Conservation (phyloP, 92 coral and sea anemone species). For the Porites cylindrica region DNA sequence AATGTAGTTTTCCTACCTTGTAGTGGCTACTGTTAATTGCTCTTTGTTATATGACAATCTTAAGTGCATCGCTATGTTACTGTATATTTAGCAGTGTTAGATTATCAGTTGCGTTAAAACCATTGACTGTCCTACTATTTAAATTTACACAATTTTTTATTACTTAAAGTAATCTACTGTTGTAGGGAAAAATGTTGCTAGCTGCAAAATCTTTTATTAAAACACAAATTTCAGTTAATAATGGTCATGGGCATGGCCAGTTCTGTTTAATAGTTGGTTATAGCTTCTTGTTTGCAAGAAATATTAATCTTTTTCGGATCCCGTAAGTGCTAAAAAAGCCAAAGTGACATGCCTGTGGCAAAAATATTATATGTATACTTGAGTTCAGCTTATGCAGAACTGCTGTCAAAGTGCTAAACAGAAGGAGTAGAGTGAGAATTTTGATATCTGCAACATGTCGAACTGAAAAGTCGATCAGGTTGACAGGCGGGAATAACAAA, state of each 20-base stretch:
- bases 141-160: no score
- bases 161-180: not conserved
- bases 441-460: no score
- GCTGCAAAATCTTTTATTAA: conserved; percentile 22
- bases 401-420: no score
- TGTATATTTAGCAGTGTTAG: not conserved
- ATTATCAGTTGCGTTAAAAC: not conserved
- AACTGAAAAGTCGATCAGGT: no score
- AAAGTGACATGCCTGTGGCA: no score
- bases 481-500: no score
- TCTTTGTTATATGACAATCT: not conserved
- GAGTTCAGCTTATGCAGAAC: no score
- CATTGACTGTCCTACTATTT: no score
- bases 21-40: not conserved
- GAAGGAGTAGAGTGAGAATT: no score
- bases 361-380: no score
- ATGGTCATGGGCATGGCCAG: not conserved
- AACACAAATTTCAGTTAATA: conserved; percentile 13
- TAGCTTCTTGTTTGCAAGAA: not conserved
- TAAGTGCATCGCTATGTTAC: not conserved
- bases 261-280: not conserved
- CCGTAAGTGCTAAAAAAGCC: not conserved
- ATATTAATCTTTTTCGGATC: not conserved
- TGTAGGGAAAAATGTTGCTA: not conserved
- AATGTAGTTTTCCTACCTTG: not conserved